A percentile compares a stretch with the other conserved stretches of the same genome.
Conservation (phyloP, 2,113 vertebrate genomes). For the Hepsetus odoe region DNA sequence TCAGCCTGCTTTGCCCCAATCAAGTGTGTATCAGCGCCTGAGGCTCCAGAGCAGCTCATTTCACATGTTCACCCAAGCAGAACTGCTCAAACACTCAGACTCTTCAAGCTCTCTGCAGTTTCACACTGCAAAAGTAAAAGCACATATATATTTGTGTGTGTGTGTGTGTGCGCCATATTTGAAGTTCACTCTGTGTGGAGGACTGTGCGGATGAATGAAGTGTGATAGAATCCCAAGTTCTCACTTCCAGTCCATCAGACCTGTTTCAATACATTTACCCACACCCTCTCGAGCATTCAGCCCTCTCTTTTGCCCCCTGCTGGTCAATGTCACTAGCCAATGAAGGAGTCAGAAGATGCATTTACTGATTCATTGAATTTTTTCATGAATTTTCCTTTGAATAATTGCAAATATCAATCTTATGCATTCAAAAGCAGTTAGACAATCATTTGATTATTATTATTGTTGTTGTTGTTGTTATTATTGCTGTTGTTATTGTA, state of each 20-base stretch:
- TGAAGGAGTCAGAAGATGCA: background rate
- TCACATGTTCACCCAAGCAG: constrained; percentile 97
- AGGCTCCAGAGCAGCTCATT: constrained; percentile 92
- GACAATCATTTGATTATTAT: no score
- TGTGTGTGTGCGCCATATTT: constrained; percentile 53
- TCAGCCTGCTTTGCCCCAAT: constrained; percentile 93
- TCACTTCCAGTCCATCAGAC: constrained; percentile 38
- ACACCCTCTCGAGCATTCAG: background rate
- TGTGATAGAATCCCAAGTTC: constrained; percentile 33
- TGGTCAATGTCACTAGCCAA: constrained; percentile 48
- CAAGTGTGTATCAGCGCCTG: constrained; percentile 91
- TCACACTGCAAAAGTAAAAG: constrained; percentile 52
- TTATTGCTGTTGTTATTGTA: no score
- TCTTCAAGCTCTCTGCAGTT: constrained; percentile 72
- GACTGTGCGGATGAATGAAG: constrained; percentile 10
- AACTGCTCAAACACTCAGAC: constrained; percentile 90
- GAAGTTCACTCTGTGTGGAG: background rate
- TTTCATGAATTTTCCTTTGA: no score
- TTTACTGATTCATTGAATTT: background rate
- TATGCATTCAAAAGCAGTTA: no score
- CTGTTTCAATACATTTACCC: constrained; percentile 17
- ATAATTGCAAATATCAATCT: no score
- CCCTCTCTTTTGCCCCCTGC: constrained; percentile 67
- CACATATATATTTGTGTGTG: no score
- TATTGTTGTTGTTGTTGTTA: no score